phyloP scores from a whole-genome alignment of 1,140 invertebrate species.

The Stegodyphus dumicola region DNA sequence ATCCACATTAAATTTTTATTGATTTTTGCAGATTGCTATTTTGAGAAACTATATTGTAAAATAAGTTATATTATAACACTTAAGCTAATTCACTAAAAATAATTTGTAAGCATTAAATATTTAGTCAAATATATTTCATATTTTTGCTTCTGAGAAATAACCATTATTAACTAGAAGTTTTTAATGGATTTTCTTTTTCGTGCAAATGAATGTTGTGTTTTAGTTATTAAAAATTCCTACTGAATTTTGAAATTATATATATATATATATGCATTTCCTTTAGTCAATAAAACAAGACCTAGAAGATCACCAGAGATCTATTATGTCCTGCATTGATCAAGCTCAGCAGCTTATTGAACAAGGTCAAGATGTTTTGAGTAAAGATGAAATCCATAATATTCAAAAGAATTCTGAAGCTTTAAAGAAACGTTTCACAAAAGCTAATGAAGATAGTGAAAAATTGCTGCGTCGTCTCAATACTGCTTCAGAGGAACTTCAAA shows the following conservation, averaged over 20 bases:
- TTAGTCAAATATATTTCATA: too few relatives aligned
- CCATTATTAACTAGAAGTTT: too few relatives aligned
- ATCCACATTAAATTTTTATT: too few relatives aligned
- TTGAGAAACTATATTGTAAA: too few relatives aligned
- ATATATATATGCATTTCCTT: background rate
- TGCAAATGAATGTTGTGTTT: background rate
- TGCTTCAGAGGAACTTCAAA: conserved; percentile 87
- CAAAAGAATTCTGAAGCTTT: conserved; percentile 86
- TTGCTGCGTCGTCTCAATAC: conserved; percentile 80
- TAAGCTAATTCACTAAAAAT: too few relatives aligned
- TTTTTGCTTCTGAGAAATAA: too few relatives aligned
- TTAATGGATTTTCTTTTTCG: background rate
- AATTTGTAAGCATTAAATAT: too few relatives aligned
- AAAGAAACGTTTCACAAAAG: conserved; percentile 85
- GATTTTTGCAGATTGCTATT: too few relatives aligned
- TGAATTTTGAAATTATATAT: background rate
- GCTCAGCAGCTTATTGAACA: conserved; percentile 89
- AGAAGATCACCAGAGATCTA: conserved; percentile 84
- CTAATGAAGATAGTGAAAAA: conserved; percentile 81
- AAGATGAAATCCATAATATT: conserved; percentile 86
- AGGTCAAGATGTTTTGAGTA: conserved; percentile 87
- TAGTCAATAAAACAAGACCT: conserved; percentile 92
- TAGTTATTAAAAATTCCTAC: too few relatives aligned
- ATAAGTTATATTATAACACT: too few relatives aligned
- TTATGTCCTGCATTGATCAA: conserved; percentile 89